A percentile compares a stretch with the other conserved stretches of the same genome.
Evolutionary conservation across 2,113 vertebrate species (phyloP).

Genomic region (Limanda limanda): DNA sequence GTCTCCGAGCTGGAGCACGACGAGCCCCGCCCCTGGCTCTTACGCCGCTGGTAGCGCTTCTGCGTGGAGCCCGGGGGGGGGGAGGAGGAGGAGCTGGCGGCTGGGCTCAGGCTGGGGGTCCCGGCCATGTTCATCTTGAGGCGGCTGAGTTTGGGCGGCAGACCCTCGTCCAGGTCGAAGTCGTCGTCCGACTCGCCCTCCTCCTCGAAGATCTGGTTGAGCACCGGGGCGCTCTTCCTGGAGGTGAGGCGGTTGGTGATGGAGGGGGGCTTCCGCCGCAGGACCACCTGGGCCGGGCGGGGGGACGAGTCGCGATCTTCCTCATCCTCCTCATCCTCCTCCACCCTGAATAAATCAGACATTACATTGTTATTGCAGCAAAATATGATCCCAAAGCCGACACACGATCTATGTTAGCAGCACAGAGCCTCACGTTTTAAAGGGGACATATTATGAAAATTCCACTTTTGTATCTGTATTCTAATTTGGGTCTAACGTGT

Average conservation of each 20-base stretch:
- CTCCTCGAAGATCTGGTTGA: constrained; percentile 98
- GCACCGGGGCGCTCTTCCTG: constrained; percentile 93
- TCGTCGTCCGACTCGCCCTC: constrained; percentile 97
- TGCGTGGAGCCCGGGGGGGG: constrained; percentile 91
- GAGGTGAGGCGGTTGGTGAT: constrained; percentile 96
- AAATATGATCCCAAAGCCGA: not conserved
- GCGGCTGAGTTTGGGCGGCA: constrained; percentile 95
- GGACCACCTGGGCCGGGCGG: constrained; percentile 89
- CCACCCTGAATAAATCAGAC: constrained; percentile 80
- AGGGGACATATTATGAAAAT: too few relatives aligned
- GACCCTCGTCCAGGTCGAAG: constrained; percentile 93
- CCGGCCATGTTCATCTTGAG: constrained; percentile 92
- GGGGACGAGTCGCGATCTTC: constrained; percentile 90
- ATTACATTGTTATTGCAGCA: not conserved
- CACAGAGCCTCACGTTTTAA: too few relatives aligned
- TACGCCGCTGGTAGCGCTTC: constrained; percentile 92
- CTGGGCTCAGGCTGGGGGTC: not conserved
- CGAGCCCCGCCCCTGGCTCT: constrained; percentile 95
- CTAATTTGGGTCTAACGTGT: too few relatives aligned
- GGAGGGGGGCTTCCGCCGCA: constrained; percentile 92
- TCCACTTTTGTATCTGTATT: too few relatives aligned
- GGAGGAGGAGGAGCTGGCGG: constrained; percentile 76
- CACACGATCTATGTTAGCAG: too few relatives aligned
- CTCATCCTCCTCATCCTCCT: constrained; percentile 96
- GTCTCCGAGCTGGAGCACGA: constrained; percentile 98